phyloP scores from a whole-genome alignment of 2,113 vertebrate species.

The Drymodes brunneopygia region DNA sequence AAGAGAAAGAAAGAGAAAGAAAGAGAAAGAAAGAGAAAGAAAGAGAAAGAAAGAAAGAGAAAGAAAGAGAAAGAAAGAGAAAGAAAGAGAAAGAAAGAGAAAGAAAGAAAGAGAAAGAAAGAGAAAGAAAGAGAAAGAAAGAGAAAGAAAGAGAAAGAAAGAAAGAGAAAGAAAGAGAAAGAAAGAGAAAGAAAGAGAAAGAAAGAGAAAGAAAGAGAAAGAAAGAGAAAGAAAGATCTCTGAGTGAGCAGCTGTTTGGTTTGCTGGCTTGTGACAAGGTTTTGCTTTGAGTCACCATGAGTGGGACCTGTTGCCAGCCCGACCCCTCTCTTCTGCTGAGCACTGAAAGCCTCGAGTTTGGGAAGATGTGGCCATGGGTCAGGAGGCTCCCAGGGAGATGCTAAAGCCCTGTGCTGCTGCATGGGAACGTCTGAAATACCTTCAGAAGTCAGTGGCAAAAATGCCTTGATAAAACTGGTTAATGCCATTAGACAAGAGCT shows the following conservation, averaged over 20 bases:
- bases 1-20: not conserved
- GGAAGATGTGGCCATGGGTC: accelerated
- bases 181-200: not conserved
- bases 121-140: too few species aligned
- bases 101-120: too few species aligned
- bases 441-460: not conserved
- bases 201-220: too few species aligned
- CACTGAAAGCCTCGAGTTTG: not conserved
- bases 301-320: not conserved
- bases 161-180: too few species aligned
- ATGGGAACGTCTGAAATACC: not conserved
- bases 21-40: too few species aligned
- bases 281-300: not conserved
- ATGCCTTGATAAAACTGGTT: slow-evolving; percentile 19
- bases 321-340: not conserved
- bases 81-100: too few species aligned
- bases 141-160: too few species aligned
- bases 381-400: accelerated
- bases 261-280: not conserved
- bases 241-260: not conserved
- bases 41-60: too few species aligned
- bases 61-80: too few species aligned
- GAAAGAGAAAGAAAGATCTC: not conserved
- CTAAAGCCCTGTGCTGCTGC: not conserved
- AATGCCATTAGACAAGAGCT: not conserved